A percentile compares a stretch with the other conserved stretches of the same genome.
phyloP scores from a whole-genome alignment of 2,888 invertebrate species.

The Meta bourneti region DNA sequence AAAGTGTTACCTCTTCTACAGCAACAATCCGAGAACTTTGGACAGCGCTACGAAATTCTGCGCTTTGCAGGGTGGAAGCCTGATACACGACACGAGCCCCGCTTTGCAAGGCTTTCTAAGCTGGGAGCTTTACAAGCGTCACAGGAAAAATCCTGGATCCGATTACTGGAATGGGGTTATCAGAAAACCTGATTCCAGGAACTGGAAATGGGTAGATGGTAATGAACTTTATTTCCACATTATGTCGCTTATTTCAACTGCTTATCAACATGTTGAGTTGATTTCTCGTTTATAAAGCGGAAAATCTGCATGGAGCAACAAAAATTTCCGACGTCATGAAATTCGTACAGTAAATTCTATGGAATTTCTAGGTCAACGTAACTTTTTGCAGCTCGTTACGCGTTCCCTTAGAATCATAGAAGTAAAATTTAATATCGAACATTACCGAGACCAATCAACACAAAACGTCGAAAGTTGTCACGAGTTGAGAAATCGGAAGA shows the following conservation, averaged over 20 bases:
- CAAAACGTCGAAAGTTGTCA: too few relatives aligned
- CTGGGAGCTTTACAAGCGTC: conserved; percentile 95
- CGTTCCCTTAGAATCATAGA: too few relatives aligned
- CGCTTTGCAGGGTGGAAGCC: conserved; percentile 88
- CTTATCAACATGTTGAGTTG: too few relatives aligned
- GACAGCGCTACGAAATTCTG: conserved; percentile 90
- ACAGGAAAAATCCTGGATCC: conserved; percentile 92
- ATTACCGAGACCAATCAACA: too few relatives aligned
- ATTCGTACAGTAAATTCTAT: too few relatives aligned
- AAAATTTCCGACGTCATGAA: too few relatives aligned
- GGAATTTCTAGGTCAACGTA: too few relatives aligned
- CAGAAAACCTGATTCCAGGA: conserved; percentile 88
- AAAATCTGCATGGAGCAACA: background rate
- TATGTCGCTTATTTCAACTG: background rate
- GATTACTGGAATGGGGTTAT: conserved; percentile 97
- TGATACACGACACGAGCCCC: conserved; percentile 95
- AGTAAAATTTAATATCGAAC: too few relatives aligned
- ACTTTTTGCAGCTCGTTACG: too few relatives aligned
- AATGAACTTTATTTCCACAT: background rate
- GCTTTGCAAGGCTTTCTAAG: conserved; percentile 95
- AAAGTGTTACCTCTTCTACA: conserved; percentile 96
- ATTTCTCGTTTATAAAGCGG: too few relatives aligned
- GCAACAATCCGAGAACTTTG: conserved; percentile 90
- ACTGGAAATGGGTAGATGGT: conserved; percentile 93
- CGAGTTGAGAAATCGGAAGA: too few relatives aligned